phyloP scores from a whole-genome alignment of 2,888 invertebrate species.

The Antheraea yamamai region DNA sequence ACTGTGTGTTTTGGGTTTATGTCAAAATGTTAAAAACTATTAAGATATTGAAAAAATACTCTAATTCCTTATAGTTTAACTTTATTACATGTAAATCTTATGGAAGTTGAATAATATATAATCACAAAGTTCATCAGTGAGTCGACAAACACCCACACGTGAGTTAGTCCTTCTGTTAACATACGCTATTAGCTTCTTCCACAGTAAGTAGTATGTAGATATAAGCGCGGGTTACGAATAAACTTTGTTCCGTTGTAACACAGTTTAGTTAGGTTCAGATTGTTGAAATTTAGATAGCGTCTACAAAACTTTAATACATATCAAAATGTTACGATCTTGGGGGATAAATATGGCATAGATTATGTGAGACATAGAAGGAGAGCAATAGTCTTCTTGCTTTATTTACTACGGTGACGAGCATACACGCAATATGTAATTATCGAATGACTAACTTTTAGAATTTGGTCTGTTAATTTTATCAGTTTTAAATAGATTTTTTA shows the following conservation, averaged over 20 bases:
- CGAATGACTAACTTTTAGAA: no score
- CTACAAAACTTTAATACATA: not conserved
- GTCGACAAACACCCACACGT: constrained; percentile 12
- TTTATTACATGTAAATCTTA: not conserved
- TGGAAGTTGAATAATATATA: constrained; percentile 16
- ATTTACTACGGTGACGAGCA: no score
- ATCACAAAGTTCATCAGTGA: constrained; percentile 24
- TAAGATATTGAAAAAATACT: not conserved
- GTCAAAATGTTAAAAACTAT: no score
- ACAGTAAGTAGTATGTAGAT: constrained; percentile 26
- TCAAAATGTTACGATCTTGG: not conserved
- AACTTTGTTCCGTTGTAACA: not conserved
- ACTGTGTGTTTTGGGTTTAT: no score
- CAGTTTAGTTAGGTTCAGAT: not conserved
- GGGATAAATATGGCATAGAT: not conserved
- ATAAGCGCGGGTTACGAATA: constrained; percentile 31
- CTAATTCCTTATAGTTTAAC: not conserved
- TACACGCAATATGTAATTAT: no score
- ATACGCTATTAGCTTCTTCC: constrained; percentile 26
- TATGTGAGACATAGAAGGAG: no score
- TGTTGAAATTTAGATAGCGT: not conserved
- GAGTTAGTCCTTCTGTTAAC: constrained; percentile 21
- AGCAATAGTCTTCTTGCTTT: no score
- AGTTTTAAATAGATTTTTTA: no score
- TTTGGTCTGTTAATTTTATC: no score